Evolutionary conservation across 2,888 invertebrate species (phyloP).

Genomic region (Lasiommata megera): DNA sequence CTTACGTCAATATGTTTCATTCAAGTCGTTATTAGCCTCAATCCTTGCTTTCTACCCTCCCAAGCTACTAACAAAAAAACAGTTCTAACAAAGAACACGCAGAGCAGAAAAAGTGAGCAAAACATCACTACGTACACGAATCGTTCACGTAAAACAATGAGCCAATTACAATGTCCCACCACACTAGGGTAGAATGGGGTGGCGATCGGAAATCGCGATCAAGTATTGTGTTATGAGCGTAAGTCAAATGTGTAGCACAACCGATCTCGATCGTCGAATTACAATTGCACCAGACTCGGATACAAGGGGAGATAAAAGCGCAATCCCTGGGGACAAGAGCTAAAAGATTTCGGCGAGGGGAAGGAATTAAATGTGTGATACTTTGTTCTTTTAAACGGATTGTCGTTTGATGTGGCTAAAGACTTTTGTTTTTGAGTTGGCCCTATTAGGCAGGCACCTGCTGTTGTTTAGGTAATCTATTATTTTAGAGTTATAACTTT

Average conservation of each 20-base stretch:
- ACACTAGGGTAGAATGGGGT: not conserved
- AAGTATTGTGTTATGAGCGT: too few species aligned
- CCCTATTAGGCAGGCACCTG: too few species aligned
- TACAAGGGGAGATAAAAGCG: constrained; percentile 48
- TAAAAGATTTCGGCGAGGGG: constrained; percentile 71
- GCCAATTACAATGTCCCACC: constrained; percentile 58
- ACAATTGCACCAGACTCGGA: not conserved
- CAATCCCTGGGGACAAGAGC: constrained; percentile 62
- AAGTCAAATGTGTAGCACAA: not conserved
- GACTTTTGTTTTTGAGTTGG: constrained; percentile 8
- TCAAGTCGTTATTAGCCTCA: too few species aligned
- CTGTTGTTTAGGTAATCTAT: too few species aligned
- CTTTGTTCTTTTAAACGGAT: constrained; percentile 71
- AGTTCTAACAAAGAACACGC: too few species aligned
- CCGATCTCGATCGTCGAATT: not conserved
- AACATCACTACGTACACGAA: constrained; percentile 29
- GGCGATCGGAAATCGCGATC: not conserved
- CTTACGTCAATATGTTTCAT: too few species aligned
- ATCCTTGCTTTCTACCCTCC: too few species aligned
- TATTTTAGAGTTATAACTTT: too few species aligned
- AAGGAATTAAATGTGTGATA: constrained; percentile 60
- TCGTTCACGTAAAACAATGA: constrained; percentile 65
- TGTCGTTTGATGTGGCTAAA: constrained; percentile 26
- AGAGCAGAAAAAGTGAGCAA: constrained; percentile 35
- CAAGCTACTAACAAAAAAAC: too few species aligned